Evolutionary conservation across 2,888 invertebrate species (phyloP), one percentile per base, ranked within the genome.

Genomic region (Lasioglossum lativentre): DNA sequence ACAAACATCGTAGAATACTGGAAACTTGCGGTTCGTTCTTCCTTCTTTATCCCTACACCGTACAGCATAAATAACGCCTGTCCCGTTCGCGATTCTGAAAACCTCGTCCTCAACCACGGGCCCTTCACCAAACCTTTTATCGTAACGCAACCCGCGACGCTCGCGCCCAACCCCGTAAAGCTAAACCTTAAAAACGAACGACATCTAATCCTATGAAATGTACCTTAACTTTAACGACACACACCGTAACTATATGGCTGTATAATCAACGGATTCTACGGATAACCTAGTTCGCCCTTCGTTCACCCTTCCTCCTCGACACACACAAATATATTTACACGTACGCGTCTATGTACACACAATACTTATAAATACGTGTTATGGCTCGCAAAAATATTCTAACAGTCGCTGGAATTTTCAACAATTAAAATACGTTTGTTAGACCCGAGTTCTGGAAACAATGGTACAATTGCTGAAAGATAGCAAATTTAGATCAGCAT

Each of bases 1-100:
- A 93, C 91, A 92, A 90, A 93, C 92, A 94, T 90, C 90, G 90
- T 92, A 92, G 93, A 94, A 94, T 94, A 94, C 92, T 93, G 93
- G 93, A 93, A 92, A 90, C 90, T 63, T 19, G 30, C 63, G 63
- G 27, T 30, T 63, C 90, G 90, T 88, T 38, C 23, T 38, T 68
- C 10, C 34, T 68, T 38, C 68, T 3, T 38, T 23, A 63, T 85
- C 84, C 76, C 82, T 75, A 86, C 90, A 88, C 77, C 71, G 59
- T 72, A 75, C 79, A 84, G 74, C 79, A 71, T 73, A 83, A 72
- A 34, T 23, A 80, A 78, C 75, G 45, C 63, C 70, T 66, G 75
- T 52, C 34, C 45, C 66, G 40, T 80, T 82, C 40, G 40, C 63
- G 30, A 63, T 63, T 63, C 63, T 8, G 30, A 63, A 47, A 52